Evolutionary conservation across 2,888 invertebrate species (phyloP).

Genomic region (Lasioglossum morio): DNA sequence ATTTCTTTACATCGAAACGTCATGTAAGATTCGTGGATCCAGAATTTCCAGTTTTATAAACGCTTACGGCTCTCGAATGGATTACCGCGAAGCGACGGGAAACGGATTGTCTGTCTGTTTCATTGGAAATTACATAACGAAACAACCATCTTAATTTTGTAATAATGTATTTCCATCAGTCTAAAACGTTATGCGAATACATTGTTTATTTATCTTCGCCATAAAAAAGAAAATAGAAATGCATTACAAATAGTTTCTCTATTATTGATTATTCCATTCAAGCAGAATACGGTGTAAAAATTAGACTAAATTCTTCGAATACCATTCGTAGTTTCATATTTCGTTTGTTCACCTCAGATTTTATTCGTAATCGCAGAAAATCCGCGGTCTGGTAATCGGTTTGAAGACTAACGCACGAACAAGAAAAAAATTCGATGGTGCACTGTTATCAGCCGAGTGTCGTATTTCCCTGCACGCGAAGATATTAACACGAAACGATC

Average conservation of each 20-base stretch:
- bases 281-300: not conserved
- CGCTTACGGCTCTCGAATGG: not conserved
- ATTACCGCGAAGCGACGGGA: not conserved
- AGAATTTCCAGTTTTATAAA: not conserved
- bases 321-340: not conserved
- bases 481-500: not conserved
- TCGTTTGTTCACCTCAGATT: not conserved
- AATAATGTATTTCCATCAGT: too few relatives aligned
- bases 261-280: not conserved
- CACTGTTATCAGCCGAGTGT: not conserved
- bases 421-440: not conserved
- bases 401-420: too few relatives aligned
- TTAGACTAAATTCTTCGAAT: not conserved
- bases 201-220: not conserved
- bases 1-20: not conserved
- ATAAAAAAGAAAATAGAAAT: not conserved
- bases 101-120: not conserved
- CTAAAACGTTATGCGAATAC: not conserved
- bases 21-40: not conserved
- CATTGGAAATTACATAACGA: not conserved
- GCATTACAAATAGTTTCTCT: not conserved
- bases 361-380: not conserved
- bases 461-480: not conserved
- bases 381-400: not conserved
- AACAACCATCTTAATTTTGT: not conserved